These are phyloP conservation scores for Julus scandinavius DNA, from an alignment of 2,888 invertebrate genomes.

Conservation along the genomic window DNA sequence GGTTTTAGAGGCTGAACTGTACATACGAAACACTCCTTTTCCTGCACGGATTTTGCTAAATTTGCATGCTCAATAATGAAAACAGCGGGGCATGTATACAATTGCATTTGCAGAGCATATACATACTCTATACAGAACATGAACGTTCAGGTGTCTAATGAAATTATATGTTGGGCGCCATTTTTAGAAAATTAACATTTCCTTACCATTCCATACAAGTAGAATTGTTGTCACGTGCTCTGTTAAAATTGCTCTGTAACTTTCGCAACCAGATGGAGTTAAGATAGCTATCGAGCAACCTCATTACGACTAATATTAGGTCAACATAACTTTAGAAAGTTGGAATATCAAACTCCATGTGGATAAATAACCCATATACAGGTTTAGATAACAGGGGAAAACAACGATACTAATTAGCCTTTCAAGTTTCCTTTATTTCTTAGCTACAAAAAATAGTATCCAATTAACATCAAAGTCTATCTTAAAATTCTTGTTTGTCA, in stretches of 20 bases:
- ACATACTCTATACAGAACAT: background rate
- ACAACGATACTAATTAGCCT: background rate
- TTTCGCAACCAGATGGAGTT: background rate
- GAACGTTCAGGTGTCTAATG: background rate
- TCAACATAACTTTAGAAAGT: background rate
- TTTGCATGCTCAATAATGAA: background rate
- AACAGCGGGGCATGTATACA: background rate
- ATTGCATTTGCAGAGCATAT: background rate
- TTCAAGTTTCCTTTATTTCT: background rate
- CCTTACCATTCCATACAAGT: background rate
- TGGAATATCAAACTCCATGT: background rate
- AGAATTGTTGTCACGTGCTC: background rate
- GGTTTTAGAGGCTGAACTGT: background rate
- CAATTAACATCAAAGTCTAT: background rate
- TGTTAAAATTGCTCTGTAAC: background rate
- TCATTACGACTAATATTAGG: background rate
- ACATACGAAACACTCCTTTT: background rate
- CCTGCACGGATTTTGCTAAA: background rate
- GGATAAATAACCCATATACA: background rate
- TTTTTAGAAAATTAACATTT: background rate
- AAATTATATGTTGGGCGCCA: background rate
- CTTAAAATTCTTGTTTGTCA: background rate
- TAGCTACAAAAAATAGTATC: background rate
- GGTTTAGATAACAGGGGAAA: background rate
- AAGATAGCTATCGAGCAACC: background rate